A percentile compares a stretch with the other conserved stretches of the same genome.
phyloP scores from a whole-genome alignment of 2,888 invertebrate species.

The Andricus quercusramuli region DNA sequence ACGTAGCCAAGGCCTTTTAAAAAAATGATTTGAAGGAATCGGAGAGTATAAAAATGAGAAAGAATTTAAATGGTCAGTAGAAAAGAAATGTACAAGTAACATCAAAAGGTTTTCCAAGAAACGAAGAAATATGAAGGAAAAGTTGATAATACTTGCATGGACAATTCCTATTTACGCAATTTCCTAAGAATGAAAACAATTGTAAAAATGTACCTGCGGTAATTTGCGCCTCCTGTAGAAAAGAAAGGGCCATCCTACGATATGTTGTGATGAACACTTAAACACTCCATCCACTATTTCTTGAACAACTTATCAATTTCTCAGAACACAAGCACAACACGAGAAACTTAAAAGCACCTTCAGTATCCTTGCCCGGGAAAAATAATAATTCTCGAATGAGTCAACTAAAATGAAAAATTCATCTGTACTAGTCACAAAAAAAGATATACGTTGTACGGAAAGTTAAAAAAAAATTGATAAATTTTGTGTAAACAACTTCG shows the following conservation, averaged over 20 bases:
- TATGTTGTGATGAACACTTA: constrained; percentile 67
- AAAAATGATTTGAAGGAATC: too few relatives aligned
- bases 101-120: too few relatives aligned
- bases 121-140: too few relatives aligned
- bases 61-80: too few relatives aligned
- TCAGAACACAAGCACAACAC: constrained; percentile 31
- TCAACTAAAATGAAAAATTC: background rate
- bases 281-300: constrained; percentile 70
- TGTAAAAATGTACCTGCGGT: constrained; percentile 68
- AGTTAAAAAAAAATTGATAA: background rate
- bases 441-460: background rate
- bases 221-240: constrained; percentile 72
- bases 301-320: constrained; percentile 15
- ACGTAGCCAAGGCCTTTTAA: too few relatives aligned
- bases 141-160: background rate
- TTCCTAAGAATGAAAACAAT: background rate
- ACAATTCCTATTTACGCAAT: background rate
- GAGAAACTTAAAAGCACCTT: background rate
- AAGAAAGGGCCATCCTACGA: constrained; percentile 76
- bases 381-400: background rate
- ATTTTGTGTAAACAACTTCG: background rate
- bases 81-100: too few relatives aligned
- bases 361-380: background rate
- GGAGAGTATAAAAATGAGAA: too few relatives aligned
- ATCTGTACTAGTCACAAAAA: constrained; percentile 24